Percentiles rank a stretch among this genome's conserved stretches.
Evolutionary conservation across 2,113 vertebrate genomes (phyloP).

Genomic region (Sceloporus tristichus): DNA sequence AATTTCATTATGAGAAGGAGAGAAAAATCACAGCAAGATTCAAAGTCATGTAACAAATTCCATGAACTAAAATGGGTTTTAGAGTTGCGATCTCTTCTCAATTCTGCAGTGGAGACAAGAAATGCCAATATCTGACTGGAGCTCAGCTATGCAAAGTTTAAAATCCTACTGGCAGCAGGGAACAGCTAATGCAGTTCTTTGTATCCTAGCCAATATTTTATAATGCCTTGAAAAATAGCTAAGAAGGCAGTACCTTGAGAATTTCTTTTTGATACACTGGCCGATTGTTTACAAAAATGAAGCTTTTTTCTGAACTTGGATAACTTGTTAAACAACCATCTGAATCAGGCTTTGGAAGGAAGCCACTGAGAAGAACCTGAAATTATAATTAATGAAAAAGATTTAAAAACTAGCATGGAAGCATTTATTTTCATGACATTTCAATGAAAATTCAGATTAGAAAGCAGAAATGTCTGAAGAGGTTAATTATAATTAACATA

Average conservation of each 20-base stretch:
- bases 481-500: not conserved
- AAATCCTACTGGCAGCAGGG: not conserved
- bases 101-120: not conserved
- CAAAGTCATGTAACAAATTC: not conserved
- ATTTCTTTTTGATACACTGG: slow-evolving; percentile 94
- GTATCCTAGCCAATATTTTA: slow-evolving; percentile 21
- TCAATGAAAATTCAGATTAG: not conserved
- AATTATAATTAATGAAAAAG: slow-evolving; percentile 20
- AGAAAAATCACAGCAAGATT: not conserved
- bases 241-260: slow-evolving; percentile 86
- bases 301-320: slow-evolving; percentile 88
- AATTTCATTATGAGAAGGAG: not conserved
- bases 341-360: slow-evolving; percentile 88
- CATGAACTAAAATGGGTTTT: not conserved
- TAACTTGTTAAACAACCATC: slow-evolving; percentile 85
- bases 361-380: slow-evolving; percentile 90
- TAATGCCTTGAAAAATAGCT: slow-evolving; percentile 10
- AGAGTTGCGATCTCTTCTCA: not conserved
- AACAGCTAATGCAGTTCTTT: not conserved
- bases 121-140: not conserved
- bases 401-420: not conserved
- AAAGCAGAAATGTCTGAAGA: not conserved
- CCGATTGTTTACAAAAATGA: slow-evolving; percentile 90
- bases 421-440: not conserved
- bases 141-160: not conserved